Evolutionary conservation across 2,888 invertebrate species (phyloP), one percentile per base, ranked within the genome.

Genomic region (Chymomyza caudatula): DNA sequence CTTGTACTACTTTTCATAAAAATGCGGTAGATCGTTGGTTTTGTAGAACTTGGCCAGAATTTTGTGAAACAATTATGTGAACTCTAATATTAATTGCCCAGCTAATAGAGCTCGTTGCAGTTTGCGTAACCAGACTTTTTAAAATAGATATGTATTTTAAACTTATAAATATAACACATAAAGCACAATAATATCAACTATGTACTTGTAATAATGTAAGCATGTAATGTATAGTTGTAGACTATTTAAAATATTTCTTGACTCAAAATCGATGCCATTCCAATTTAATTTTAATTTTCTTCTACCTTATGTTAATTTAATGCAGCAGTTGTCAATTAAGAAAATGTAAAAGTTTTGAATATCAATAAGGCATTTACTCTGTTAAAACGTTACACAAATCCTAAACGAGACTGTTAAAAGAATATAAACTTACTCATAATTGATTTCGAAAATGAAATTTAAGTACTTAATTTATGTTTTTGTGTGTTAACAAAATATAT

Each of bases 231-330:
- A 70, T 63, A 23, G 42, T 61, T 64, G 60, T n/a, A n/a, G n/a
- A n/a, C 47, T 47, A 13, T 47, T 47, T 47, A 43, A 15, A 47
- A 47, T 6, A 19, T 47, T 47, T 15, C 17, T 47, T 47, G 17
- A 47, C 15, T 70, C 63, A 22, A 81, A 81, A 22, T 72, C 87
- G 83, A 82, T 81, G 83, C 85, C 81, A 81, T 81, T 81, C 87
- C 81, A 81, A 52, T 5, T 54, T 23, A 17, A 37, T 60, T 47
- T 19, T 59, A 25, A 23, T 47, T 47, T 57, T 13, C 11, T 61
- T 56, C 61, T 58, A 57, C 17, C 25, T 57, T 49, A 58, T 37
- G 57, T 20, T 58, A 60, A 22, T 25, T 49, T 57, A 56, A 53
- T 17, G 19, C 23, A 70, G 60, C 13, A 22, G 55, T 65, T 67